Base-by-base conservation (phyloP, 2,113 vertebrate species). In the Hassar affinis region DNA sequence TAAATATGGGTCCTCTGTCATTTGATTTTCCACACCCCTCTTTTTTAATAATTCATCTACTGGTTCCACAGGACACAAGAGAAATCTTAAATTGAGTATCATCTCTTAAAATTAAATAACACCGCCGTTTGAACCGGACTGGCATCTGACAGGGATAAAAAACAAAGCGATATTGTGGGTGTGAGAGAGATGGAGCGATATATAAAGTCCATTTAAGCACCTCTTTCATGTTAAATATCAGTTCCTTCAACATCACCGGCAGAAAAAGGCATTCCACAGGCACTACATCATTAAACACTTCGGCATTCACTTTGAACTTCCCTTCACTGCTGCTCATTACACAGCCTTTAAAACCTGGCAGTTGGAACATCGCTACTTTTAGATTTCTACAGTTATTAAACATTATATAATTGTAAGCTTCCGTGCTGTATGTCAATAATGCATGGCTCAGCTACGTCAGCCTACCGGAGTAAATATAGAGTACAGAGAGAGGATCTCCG, bases 301-400 rank as follows among this genome's bases (percentile, higher is more conserved):
- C 85, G 75, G 79, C 84, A 94, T 93, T 94, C 93, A 91, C 91
- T 94, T 94, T 95, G 92, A 95, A 93, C 93, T 92, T 82, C 86
- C 81, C 85, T 84, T 88, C 88, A 83, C 61, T 54, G 57, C 83
- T 69, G 84, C 89, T 94, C 91, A 93, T 94, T 94, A 94, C 82
- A 81, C 78, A 82, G 88, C 88, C 92, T 94, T 94, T 94, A 92
- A 94, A 95, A 93, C 90, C 88, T 81, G 90, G 84, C 91, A 90
- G 90, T 88, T 89, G 86, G 88, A 92, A 90, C 88, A 90, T 87
- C 88, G 90, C 87, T 90, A 90, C 89, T 59, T 81, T 93, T 92
- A 92, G 91, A 93, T 92, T 92, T 64, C 92, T 91, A 94, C 86
- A 90, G 85, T 93, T 93, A 93, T 92, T 93, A 92, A 92, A 93